Percentiles rank a stretch among this genome's conserved stretches.
Conservation (phyloP, 2,797 vertebrate genomes). For the Coranthus polyacanthus region DNA sequence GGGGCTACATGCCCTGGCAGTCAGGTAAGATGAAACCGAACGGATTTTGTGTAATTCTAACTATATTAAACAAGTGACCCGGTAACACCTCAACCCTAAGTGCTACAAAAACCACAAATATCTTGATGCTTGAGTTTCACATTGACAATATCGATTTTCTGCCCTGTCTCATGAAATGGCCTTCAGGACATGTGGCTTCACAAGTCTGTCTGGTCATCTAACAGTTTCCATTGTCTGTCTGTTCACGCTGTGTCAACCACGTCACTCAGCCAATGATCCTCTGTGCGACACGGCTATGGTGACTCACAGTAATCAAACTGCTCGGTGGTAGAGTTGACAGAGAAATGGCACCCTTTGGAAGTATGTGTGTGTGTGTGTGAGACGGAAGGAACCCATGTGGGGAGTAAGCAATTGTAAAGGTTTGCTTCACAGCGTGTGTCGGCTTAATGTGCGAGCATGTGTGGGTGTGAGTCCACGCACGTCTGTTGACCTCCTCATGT, state of each 20-base stretch:
- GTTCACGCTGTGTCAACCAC: conserved; percentile 58
- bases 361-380: conserved; percentile 18
- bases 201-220: conserved; percentile 52
- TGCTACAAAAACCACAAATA: not conserved
- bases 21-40: too few relatives aligned
- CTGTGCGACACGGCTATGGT: conserved; percentile 55
- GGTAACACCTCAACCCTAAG: not conserved
- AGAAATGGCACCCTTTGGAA: conserved; percentile 57
- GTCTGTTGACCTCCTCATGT: conserved; percentile 47
- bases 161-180: conserved; percentile 28
- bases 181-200: conserved; percentile 38
- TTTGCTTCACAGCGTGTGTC: conserved; percentile 32
- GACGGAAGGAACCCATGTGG: conserved; percentile 3
- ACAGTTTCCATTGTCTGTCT: conserved; percentile 38
- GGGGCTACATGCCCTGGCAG: too few relatives aligned
- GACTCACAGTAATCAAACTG: conserved; percentile 72
- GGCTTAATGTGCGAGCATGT: conserved; percentile 24
- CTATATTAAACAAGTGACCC: not conserved
- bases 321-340: conserved; percentile 58
- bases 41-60: too few relatives aligned
- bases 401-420: conserved; percentile 7
- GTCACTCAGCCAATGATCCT: conserved; percentile 56
- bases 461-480: conserved; percentile 19
- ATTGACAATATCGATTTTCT: conserved; percentile 6
- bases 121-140: conserved; percentile 32